phyloP scores from a whole-genome alignment of 1,140 invertebrate species.

The Calosoma granatense region DNA sequence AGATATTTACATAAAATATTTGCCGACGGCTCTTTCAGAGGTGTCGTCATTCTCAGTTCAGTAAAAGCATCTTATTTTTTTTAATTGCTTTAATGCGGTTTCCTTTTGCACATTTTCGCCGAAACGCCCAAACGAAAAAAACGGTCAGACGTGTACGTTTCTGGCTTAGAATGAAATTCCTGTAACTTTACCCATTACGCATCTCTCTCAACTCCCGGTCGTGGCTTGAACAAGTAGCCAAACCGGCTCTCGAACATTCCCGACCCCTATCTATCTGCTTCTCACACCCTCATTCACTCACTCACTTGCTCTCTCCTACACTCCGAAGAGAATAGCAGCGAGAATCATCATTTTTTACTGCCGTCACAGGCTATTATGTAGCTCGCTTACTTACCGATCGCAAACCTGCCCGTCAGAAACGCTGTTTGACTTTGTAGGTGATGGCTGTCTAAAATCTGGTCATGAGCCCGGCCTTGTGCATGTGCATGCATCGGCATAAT shows the following conservation, averaged over 20 bases:
- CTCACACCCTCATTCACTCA: too few relatives aligned
- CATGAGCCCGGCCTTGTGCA: neutral
- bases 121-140: neutral
- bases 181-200: neutral
- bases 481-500: slow-evolving; percentile 1
- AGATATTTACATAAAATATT: neutral
- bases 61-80: neutral
- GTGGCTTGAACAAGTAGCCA: too few relatives aligned
- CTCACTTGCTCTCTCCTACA: too few relatives aligned
- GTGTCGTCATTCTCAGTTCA: neutral
- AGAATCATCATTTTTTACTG: slow-evolving; percentile 7
- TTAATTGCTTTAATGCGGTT: neutral
- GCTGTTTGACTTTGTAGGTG: slow-evolving; percentile 1
- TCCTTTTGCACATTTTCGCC: neutral
- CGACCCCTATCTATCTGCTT: too few relatives aligned
- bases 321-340: too few relatives aligned
- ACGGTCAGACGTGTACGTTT: too few relatives aligned
- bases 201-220: too few relatives aligned
- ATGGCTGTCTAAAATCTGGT: neutral
- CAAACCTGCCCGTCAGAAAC: neutral
- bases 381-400: neutral
- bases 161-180: neutral
- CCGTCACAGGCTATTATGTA: slow-evolving; percentile 2
- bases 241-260: too few relatives aligned
- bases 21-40: neutral